A percentile compares a stretch with the other conserved stretches of the same genome.
These are phyloP conservation scores for Spermophilus dauricus DNA, from an alignment of 2,113 vertebrate species.

Conservation along the genomic window DNA sequence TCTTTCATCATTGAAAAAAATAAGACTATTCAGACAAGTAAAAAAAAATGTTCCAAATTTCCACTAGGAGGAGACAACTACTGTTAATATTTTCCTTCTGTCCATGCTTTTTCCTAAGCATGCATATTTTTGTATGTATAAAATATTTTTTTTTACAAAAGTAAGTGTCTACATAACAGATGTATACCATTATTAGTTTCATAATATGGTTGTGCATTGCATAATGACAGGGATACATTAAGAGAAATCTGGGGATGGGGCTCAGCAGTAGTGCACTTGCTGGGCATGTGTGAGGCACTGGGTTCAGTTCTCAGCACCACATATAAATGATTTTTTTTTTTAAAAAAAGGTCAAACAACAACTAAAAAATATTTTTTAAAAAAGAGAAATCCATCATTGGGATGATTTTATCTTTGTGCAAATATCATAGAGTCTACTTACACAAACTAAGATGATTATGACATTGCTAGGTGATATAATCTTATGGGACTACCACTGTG, in stretches of 20 bases:
- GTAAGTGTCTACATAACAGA: not conserved
- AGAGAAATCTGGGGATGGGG: not conserved
- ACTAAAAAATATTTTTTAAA: no score
- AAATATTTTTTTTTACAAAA: conserved; percentile 25
- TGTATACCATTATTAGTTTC: conserved; percentile 20
- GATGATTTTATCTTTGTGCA: no score
- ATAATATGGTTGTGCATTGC: not conserved
- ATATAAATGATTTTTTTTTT: no score
- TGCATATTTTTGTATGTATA: conserved; percentile 5
- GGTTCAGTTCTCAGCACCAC: no score
- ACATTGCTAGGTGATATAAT: not conserved
- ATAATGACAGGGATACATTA: not conserved
- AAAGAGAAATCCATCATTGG: no score
- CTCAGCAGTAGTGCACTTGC: no score
- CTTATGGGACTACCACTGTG: not conserved
- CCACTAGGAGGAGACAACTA: not conserved
- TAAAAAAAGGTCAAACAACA: no score
- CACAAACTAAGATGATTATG: not conserved
- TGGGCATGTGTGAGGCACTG: no score
- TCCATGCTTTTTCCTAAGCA: conserved; percentile 26
- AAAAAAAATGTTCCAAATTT: conserved; percentile 27
- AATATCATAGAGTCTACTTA: no score
- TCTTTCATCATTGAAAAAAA: conserved; percentile 55
- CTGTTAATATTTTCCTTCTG: conserved; percentile 39
- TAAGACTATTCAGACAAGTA: conserved; percentile 30